These are phyloP conservation scores for Sesia apiformis DNA, from an alignment of 2,888 invertebrate species.

Conservation along the genomic window DNA sequence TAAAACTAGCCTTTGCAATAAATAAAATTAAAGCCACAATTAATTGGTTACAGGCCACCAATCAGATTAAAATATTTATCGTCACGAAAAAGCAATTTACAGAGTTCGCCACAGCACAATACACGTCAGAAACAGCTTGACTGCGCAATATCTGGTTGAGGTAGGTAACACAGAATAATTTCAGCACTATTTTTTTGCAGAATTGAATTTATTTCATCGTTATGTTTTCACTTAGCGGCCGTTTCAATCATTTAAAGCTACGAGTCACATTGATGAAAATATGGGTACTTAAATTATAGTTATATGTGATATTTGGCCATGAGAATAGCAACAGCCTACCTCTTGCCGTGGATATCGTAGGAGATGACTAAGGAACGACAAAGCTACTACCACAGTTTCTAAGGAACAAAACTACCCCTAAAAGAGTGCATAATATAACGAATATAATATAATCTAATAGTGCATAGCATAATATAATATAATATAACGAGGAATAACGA, in stretches of 20 bases:
- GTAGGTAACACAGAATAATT: constrained; percentile 40
- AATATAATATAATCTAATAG: too few species aligned
- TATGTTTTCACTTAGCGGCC: not conserved
- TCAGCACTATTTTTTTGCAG: constrained; percentile 19
- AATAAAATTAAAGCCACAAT: constrained; percentile 53
- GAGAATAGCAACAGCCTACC: too few species aligned
- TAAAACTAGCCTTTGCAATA: constrained; percentile 13
- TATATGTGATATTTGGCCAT: too few species aligned
- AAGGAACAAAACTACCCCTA: too few species aligned
- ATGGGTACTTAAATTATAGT: too few species aligned
- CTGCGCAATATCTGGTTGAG: constrained; percentile 55
- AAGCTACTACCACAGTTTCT: too few species aligned
- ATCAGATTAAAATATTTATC: constrained; percentile 71
- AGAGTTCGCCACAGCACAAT: constrained; percentile 63
- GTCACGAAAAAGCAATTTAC: constrained; percentile 68
- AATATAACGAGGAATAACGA: too few species aligned
- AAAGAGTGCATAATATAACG: too few species aligned
- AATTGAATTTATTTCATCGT: constrained; percentile 1
- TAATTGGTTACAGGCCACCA: constrained; percentile 66
- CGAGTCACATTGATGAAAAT: too few species aligned
- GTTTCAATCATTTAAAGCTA: not conserved
- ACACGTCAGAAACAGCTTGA: constrained; percentile 59
- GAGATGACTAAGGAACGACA: too few species aligned
- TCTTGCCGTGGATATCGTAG: too few species aligned
- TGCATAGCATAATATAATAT: too few species aligned